Percentiles rank a stretch among this genome's conserved stretches.
Evolutionary conservation across 2,113 vertebrate species (phyloP).

Genomic region (Cololabis saira): DNA sequence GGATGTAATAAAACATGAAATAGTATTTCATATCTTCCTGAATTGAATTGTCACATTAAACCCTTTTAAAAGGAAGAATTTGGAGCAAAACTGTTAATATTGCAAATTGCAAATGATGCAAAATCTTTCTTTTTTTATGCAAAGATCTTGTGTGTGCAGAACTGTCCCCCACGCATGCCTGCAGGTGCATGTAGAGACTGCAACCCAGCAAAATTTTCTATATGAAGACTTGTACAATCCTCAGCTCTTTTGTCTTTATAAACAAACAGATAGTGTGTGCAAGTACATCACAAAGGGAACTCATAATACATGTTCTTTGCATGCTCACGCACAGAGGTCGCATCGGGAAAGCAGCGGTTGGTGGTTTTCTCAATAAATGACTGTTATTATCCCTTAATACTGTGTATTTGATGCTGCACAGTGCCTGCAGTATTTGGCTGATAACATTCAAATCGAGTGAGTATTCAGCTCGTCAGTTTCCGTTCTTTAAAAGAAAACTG

Average conservation of each 20-base stretch:
- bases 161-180: background rate
- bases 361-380: conserved; percentile 32
- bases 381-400: conserved; percentile 58
- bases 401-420: conserved; percentile 34
- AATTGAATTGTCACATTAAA: conserved; percentile 60
- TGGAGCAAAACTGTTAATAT: background rate
- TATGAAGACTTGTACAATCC: background rate
- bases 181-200: background rate
- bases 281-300: conserved; percentile 26
- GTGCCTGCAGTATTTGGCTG: conserved; percentile 23
- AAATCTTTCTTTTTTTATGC: conserved; percentile 4
- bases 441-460: conserved; percentile 1
- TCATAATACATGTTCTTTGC: conserved; percentile 1
- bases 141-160: conserved; percentile 7
- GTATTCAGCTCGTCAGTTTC: conserved; percentile 30
- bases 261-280: background rate
- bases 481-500: conserved; percentile 36
- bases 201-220: background rate
- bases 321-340: conserved; percentile 1
- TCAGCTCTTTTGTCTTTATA: background rate
- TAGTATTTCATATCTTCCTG: conserved; percentile 62
- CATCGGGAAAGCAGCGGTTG: conserved; percentile 17
- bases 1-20: conserved; percentile 65
- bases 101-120: conserved; percentile 6
- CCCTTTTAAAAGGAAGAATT: conserved; percentile 6